Evolutionary conservation across 2,888 invertebrate species (phyloP).

Genomic region (Dorcus parallelipipedus): DNA sequence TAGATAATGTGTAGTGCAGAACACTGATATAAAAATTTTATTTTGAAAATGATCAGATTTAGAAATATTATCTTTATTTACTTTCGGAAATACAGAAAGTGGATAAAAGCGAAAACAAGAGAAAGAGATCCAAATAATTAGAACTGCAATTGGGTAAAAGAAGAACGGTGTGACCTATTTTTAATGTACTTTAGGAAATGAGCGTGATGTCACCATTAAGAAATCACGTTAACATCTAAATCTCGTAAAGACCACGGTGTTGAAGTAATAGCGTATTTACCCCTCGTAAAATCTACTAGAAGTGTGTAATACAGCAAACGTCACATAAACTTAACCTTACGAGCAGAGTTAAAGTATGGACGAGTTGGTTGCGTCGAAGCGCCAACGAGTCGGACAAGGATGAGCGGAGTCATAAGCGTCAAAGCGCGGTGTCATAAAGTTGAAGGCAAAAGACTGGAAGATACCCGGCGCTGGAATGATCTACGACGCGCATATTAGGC

Average conservation of each 20-base stretch:
- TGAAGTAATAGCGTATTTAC: slow-evolving; percentile 49
- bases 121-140: too few species aligned
- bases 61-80: too few species aligned
- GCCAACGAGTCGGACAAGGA: slow-evolving; percentile 36
- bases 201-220: slow-evolving; percentile 40
- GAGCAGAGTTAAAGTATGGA: slow-evolving; percentile 33
- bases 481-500: slow-evolving; percentile 34
- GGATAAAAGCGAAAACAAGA: too few species aligned
- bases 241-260: slow-evolving; percentile 45
- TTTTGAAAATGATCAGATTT: too few species aligned
- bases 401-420: slow-evolving; percentile 46
- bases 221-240: slow-evolving; percentile 46
- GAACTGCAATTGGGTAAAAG: too few species aligned
- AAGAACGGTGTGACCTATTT: too few species aligned
- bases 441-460: slow-evolving; percentile 37
- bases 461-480: slow-evolving; percentile 36
- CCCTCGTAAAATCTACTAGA: slow-evolving; percentile 50
- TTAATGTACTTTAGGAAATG: slow-evolving; percentile 25
- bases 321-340: slow-evolving; percentile 48
- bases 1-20: too few species aligned
- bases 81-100: too few species aligned
- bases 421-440: slow-evolving; percentile 48
- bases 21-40: too few species aligned
- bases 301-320: slow-evolving; percentile 51
- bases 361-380: slow-evolving; percentile 24